Conservation (phyloP, 2,797 vertebrate species). For the Phataginus tetradactyla region DNA sequence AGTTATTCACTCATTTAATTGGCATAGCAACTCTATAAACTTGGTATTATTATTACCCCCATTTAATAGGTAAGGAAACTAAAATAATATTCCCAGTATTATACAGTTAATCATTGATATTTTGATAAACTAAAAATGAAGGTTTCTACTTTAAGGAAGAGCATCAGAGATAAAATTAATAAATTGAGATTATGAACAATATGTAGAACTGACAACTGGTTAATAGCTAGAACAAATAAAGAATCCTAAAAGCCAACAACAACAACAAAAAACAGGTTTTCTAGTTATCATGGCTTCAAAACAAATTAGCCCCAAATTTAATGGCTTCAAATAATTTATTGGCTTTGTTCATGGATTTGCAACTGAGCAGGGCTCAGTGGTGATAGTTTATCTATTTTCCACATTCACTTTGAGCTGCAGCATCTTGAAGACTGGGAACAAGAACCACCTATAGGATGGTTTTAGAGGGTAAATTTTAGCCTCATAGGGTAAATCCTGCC, state of each 20-base stretch:
- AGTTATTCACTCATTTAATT: neutral
- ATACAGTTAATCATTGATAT: neutral
- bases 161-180: neutral
- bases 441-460: neutral
- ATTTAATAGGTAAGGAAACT: neutral
- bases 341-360: neutral
- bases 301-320: neutral
- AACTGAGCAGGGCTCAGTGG: too few species aligned
- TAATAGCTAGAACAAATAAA: neutral
- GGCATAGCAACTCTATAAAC: neutral
- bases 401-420: neutral
- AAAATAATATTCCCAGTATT: neutral
- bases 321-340: neutral
- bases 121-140: neutral
- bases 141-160: neutral
- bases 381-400: neutral
- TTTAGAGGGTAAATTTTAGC: neutral
- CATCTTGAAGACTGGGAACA: neutral
- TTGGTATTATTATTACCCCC: neutral
- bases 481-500: neutral
- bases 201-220: neutral
- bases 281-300: neutral
- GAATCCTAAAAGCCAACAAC: constrained; percentile 2
- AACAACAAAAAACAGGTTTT: neutral
- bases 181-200: neutral